Evolutionary conservation across 2,888 invertebrate species (phyloP).

Genomic region (Chirona hameri): DNA sequence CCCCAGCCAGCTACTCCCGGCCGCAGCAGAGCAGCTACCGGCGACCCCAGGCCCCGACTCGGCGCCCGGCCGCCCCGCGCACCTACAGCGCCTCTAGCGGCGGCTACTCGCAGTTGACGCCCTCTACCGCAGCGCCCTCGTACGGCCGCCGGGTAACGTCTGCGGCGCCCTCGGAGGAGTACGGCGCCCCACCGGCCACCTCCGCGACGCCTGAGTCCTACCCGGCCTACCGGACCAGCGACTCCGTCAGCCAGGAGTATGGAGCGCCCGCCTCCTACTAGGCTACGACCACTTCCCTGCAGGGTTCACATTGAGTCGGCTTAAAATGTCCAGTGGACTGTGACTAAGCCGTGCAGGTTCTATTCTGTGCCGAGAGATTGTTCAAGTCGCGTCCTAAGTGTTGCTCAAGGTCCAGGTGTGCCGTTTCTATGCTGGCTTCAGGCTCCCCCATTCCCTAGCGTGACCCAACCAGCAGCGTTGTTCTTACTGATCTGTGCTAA

Average conservation of each 20-base stretch:
- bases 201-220: neutral
- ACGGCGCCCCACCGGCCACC: neutral
- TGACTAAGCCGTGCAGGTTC: no score
- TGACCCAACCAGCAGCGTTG: no score
- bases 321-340: no score
- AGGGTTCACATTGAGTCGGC: no score
- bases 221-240: neutral
- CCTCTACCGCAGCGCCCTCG: neutral
- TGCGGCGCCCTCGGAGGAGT: neutral
- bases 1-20: neutral
- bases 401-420: no score
- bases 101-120: neutral
- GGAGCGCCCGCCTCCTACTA: neutral
- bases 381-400: no score
- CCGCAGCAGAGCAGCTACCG: neutral
- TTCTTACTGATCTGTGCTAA: no score
- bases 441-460: no score
- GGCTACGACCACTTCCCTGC: neutral
- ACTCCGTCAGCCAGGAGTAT: neutral
- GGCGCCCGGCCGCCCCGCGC: neutral
- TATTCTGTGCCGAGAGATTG: no score
- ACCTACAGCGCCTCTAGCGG: constrained; percentile 8
- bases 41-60: neutral
- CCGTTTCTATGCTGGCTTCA: no score
- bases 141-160: neutral